Evolutionary conservation across 2,113 vertebrate genomes (phyloP).

Genomic region (Hydrolagus affinis): DNA sequence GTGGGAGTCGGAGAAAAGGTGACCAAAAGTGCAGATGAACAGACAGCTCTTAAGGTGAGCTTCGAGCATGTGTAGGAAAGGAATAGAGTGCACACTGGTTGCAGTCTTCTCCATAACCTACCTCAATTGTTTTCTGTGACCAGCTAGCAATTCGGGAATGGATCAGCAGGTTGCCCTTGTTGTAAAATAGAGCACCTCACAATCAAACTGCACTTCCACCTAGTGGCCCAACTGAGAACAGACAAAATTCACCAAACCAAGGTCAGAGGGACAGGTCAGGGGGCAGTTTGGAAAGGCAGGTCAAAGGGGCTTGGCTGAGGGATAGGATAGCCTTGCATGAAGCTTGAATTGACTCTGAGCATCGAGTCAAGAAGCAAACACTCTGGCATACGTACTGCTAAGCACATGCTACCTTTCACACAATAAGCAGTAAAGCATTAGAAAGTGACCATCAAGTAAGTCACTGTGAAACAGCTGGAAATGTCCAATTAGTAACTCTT

Average conservation of each 20-base stretch:
- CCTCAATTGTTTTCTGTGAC: not conserved
- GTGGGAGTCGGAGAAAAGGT: no score
- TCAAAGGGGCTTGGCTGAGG: no score
- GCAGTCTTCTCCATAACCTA: not conserved
- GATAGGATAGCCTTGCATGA: not conserved
- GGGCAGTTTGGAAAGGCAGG: no score
- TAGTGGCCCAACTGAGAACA: not conserved
- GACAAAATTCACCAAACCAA: conserved; percentile 11
- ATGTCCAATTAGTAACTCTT: not conserved
- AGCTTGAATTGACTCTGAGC: not conserved
- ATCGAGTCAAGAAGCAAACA: not conserved
- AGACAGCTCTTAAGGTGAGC: no score
- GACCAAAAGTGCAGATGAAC: no score
- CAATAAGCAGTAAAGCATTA: not conserved
- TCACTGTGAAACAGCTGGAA: not conserved
- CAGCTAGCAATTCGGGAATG: not conserved
- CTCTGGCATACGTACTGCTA: not conserved
- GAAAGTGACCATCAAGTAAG: not conserved
- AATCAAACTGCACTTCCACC: conserved; percentile 6
- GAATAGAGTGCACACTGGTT: not conserved
- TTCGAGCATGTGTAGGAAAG: no score
- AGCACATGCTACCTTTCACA: not conserved
- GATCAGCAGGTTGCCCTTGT: not conserved
- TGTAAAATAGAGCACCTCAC: conserved; percentile 16
- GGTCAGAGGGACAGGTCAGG: not conserved